Conservation (phyloP, 2,888 invertebrate genomes). For the Chalcosyrphus nemorum region DNA sequence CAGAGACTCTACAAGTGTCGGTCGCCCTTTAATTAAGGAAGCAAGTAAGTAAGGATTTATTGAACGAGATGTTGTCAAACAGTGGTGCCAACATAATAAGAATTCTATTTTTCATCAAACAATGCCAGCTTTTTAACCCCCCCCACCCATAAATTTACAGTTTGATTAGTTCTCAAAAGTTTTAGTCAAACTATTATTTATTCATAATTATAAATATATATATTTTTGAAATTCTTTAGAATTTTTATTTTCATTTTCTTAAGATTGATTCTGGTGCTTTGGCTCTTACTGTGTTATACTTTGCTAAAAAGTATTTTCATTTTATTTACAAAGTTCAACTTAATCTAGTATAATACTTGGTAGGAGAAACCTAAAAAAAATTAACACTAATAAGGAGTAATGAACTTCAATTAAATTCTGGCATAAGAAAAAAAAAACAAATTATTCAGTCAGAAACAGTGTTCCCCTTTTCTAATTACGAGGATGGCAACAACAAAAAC, state of each 20-base stretch:
- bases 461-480: not conserved
- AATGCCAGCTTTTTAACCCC: constrained; percentile 5
- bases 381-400: not conserved
- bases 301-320: constrained; percentile 22
- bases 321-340: constrained; percentile 56
- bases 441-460: not conserved
- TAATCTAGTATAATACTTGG: constrained; percentile 12
- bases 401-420: not conserved
- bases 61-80: too few species aligned
- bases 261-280: constrained; percentile 68
- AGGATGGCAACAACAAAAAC: not conserved
- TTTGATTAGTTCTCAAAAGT: not conserved
- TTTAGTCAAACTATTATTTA: not conserved
- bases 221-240: constrained; percentile 24
- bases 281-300: constrained; percentile 66
- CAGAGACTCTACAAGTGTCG: too few species aligned
- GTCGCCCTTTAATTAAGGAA: too few species aligned
- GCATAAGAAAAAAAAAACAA: too few species aligned
- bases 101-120: too few species aligned
- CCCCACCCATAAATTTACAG: not conserved
- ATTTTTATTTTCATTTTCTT: constrained; percentile 30
- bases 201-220: not conserved
- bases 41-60: too few species aligned
- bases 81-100: too few species aligned
- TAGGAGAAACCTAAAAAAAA: not conserved